phyloP scores from a whole-genome alignment of 2,888 invertebrate species.

The Anthophora plumipes region DNA sequence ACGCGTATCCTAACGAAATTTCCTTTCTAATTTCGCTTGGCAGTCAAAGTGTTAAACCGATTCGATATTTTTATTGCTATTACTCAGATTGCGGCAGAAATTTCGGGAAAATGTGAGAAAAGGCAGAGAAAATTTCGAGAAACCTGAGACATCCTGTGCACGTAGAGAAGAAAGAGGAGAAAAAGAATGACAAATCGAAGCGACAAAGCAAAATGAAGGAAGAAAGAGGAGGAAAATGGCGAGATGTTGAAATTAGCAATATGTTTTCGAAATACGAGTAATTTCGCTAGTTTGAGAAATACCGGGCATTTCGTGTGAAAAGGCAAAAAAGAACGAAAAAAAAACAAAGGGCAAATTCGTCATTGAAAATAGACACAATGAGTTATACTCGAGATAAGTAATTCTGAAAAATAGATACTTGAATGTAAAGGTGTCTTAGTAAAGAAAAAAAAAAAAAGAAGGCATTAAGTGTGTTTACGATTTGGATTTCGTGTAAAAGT shows the following conservation, averaged over 20 bases:
- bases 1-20: too few relatives aligned
- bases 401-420: conserved; percentile 43
- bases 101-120: too few relatives aligned
- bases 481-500: conserved; percentile 15
- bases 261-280: conserved; percentile 76
- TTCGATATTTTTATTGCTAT: too few relatives aligned
- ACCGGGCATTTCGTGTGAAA: conserved; percentile 76
- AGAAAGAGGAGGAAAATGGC: neutral
- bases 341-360: conserved; percentile 65
- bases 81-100: too few relatives aligned
- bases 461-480: conserved; percentile 22
- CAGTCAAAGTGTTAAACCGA: too few relatives aligned
- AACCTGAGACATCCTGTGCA: too few relatives aligned
- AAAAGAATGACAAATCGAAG: conserved; percentile 5
- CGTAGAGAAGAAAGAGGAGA: conserved; percentile 52
- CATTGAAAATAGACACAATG: conserved; percentile 64
- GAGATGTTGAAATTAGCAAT: conserved; percentile 78
- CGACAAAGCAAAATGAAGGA: neutral
- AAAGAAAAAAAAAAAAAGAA: too few relatives aligned
- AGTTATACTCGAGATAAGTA: conserved; percentile 65
- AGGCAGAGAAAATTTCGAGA: too few relatives aligned
- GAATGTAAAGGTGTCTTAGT: conserved; percentile 17
- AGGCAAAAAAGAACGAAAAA: conserved; percentile 40
- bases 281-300: conserved; percentile 80
- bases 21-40: too few relatives aligned